phyloP scores from a whole-genome alignment of 2,113 vertebrate species.

The Carassius auratus region DNA sequence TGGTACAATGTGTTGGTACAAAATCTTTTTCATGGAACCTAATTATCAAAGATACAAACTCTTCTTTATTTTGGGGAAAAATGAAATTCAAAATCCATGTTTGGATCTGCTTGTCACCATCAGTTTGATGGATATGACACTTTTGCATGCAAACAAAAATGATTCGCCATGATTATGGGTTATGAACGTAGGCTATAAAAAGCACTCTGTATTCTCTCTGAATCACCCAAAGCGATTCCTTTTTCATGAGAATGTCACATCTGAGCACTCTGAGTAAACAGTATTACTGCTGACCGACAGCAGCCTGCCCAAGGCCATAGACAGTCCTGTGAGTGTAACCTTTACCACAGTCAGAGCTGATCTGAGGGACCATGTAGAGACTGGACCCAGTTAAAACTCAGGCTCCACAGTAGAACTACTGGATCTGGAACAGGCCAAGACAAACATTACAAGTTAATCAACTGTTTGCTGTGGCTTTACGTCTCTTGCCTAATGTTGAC shows the following conservation, averaged over 20 bases:
- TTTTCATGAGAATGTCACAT: conserved; percentile 30
- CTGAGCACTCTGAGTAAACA: conserved; percentile 32
- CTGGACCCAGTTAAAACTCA: not conserved
- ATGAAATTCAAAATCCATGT: not conserved
- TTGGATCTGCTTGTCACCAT: not conserved
- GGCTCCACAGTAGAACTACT: not conserved
- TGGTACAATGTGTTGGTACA: not conserved
- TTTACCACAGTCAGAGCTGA: not conserved
- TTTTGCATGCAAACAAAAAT: not conserved
- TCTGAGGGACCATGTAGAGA: not conserved
- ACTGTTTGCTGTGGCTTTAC: not conserved
- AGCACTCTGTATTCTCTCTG: not conserved
- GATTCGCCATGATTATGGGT: not conserved
- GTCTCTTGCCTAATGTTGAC: not conserved
- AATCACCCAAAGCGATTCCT: not conserved
- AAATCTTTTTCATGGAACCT: not conserved
- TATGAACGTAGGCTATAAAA: not conserved
- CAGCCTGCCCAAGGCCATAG: conserved; percentile 9
- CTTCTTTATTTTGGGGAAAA: too few relatives aligned
- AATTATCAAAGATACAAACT: not conserved
- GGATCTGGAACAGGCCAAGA: not conserved
- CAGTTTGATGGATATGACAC: not conserved
- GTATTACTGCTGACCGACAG: conserved; percentile 5
- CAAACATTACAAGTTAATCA: not conserved
- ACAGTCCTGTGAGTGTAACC: not conserved